Percentiles rank a stretch among this genome's conserved stretches.
phyloP scores from a whole-genome alignment of 2,113 vertebrate genomes.

The Bujurquina vittata region DNA sequence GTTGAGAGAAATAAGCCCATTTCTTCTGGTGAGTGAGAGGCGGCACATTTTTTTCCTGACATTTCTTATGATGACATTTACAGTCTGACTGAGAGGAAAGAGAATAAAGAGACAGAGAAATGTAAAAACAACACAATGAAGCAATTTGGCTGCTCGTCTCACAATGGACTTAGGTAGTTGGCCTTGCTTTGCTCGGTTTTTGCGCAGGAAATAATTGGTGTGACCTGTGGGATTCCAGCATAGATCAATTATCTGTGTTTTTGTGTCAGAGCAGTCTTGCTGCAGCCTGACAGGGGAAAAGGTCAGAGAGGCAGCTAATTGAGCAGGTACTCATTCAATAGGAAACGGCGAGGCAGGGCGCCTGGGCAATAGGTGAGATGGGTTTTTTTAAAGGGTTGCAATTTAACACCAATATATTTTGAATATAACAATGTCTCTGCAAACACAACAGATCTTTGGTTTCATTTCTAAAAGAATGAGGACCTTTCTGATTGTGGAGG shows the following conservation, averaged over 20 bases:
- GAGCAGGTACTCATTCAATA: conserved; percentile 4
- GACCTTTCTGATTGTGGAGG: neutral
- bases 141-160: neutral
- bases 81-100: conserved; percentile 28
- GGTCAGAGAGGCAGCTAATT: conserved; percentile 54
- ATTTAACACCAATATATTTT: neutral
- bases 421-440: neutral
- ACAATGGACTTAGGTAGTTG: conserved; percentile 5
- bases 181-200: conserved; percentile 20
- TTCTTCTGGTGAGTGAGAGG: conserved; percentile 54
- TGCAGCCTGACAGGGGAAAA: conserved; percentile 52
- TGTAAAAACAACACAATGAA: conserved; percentile 12
- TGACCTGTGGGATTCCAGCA: conserved; percentile 51
- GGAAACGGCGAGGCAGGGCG: neutral
- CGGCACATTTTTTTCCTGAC: conserved; percentile 49
- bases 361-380: conserved; percentile 8
- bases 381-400: neutral
- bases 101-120: conserved; percentile 6
- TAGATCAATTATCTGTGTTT: conserved; percentile 59
- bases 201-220: conserved; percentile 59
- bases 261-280: conserved; percentile 51
- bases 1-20: conserved; percentile 9
- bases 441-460: neutral
- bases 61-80: conserved; percentile 70
- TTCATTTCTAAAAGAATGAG: conserved; percentile 4